These are phyloP conservation scores for Harpalus rufipes DNA, from an alignment of 2,888 invertebrate genomes.

Conservation along the genomic window DNA sequence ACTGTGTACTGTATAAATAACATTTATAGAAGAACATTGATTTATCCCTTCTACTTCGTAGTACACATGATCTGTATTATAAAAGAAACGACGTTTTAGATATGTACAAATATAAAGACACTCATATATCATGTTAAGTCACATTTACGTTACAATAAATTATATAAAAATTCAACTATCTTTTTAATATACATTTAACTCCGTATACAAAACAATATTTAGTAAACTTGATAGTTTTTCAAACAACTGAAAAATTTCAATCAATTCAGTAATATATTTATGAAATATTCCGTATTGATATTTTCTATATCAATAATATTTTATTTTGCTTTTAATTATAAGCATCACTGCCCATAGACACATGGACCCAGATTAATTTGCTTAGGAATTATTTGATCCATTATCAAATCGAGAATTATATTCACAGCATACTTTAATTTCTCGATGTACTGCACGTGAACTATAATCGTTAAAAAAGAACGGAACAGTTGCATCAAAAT, in stretches of 20 bases:
- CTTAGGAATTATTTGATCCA: slow-evolving; percentile 64
- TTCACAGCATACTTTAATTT: slow-evolving; percentile 52
- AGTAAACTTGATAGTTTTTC: slow-evolving; percentile 66
- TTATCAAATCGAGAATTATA: slow-evolving; percentile 58
- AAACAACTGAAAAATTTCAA: slow-evolving; percentile 65
- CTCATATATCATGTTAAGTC: slow-evolving; percentile 67
- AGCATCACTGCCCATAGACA: slow-evolving; percentile 67
- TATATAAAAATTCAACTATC: slow-evolving; percentile 67
- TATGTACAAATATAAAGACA: slow-evolving; percentile 67
- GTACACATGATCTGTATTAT: slow-evolving; percentile 42
- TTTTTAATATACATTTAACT: slow-evolving; percentile 47
- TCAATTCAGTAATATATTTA: slow-evolving; percentile 66
- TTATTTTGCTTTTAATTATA: slow-evolving; percentile 57
- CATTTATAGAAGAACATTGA: slow-evolving; percentile 25
- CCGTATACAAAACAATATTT: slow-evolving; percentile 66
- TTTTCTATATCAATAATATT: slow-evolving; percentile 50
- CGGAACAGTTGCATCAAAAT: slow-evolving; percentile 50
- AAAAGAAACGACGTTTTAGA: slow-evolving; percentile 61
- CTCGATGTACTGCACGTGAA: slow-evolving; percentile 56
- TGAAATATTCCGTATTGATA: slow-evolving; percentile 59
- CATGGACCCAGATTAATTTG: slow-evolving; percentile 66
- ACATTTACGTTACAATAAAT: slow-evolving; percentile 67
- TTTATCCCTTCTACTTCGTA: slow-evolving; percentile 20
- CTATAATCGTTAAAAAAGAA: slow-evolving; percentile 52
- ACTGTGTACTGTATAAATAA: slow-evolving; percentile 25